Base-by-base conservation (phyloP, 2,888 invertebrate species). In the Rhagophthalmus giganteus region DNA sequence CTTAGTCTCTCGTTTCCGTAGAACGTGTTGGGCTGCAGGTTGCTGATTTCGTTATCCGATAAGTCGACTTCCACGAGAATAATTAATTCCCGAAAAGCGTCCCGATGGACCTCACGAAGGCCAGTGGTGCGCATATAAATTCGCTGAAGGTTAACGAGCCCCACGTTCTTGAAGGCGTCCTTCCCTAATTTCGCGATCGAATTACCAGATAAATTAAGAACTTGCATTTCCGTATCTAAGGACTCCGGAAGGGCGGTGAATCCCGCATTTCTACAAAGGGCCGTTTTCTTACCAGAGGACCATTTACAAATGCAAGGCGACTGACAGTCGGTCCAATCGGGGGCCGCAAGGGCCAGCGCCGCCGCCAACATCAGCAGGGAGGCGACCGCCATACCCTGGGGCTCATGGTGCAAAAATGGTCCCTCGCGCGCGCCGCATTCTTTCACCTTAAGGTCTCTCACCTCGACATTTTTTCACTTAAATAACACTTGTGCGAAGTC, bases 211-310 rank as follows among this genome's bases (percentile, higher is more conserved):
- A 94, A 78, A 66, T 93, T 90, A 42, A 94, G 80, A 45, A 92
- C 90, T 77, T 94, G 94, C 70, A 93, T 88, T 74, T 84, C 88
- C 67, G 77, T 83, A 66, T 86, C 84, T 44, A 89, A 74, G 1
- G 80, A 80, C 8, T 78, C 79, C 27, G 94, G 94, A 40, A 94
- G 83, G 56, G 85, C 81, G 61, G 87, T 87, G 61, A 93, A 82
- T 62, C 88, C 87, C 60, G 88, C 85, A 67, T 89, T 86, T 57
- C 85, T 84, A 76, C 94, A 94, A 51, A 88, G 81, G 45, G 92
- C 94, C 30, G 90, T 90, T 74, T 90, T 91, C 76, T 94, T 94
- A 55, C 93, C 93, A 54, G 88, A 88, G 30, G 88, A 87, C 94
- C 94, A 94, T 78, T 91, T 93, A 81, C 94, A 94, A 67, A 85